Conservation (phyloP, 2,888 invertebrate genomes). For the Sphaeridia pumilis region DNA sequence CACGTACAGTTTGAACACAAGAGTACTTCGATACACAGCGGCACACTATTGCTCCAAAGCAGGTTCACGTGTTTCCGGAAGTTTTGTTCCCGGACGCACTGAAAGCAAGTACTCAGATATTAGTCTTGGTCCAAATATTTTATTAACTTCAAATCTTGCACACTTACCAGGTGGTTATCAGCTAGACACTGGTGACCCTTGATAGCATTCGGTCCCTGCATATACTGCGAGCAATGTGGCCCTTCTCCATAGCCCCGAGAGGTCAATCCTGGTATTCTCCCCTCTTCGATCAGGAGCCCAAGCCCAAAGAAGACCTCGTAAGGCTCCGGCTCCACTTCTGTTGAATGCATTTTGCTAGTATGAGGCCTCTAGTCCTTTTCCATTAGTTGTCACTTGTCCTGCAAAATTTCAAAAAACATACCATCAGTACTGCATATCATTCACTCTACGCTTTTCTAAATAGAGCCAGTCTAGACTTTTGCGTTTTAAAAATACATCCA, state of each 20-base stretch:
- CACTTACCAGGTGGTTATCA: slow-evolving; percentile 36
- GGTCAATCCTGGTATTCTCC: slow-evolving; percentile 45
- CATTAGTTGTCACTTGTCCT: too few relatives aligned
- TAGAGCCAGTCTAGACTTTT: too few relatives aligned
- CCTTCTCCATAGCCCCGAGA: slow-evolving; percentile 54
- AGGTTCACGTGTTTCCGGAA: slow-evolving; percentile 48
- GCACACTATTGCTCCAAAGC: slow-evolving; percentile 58
- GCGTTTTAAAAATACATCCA: too few relatives aligned
- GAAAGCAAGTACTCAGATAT: slow-evolving; percentile 16
- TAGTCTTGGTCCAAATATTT: neutral
- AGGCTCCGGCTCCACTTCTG: slow-evolving; percentile 43
- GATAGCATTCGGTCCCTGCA: slow-evolving; percentile 19
- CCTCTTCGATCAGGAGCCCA: slow-evolving; percentile 52
- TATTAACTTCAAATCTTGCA: neutral
- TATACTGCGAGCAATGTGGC: slow-evolving; percentile 48
- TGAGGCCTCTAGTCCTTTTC: neutral
- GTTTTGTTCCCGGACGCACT: slow-evolving; percentile 48
- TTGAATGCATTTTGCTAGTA: slow-evolving; percentile 26
- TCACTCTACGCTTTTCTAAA: too few relatives aligned
- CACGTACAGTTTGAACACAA: slow-evolving; percentile 60
- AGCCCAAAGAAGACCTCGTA: slow-evolving; percentile 47
- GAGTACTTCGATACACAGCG: slow-evolving; percentile 68
- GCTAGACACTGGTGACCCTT: slow-evolving; percentile 38
- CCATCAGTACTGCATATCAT: too few relatives aligned
- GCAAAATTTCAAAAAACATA: too few relatives aligned